Conservation (phyloP, 2,888 invertebrate genomes). For the Caenorhabditis sulstoni region DNA sequence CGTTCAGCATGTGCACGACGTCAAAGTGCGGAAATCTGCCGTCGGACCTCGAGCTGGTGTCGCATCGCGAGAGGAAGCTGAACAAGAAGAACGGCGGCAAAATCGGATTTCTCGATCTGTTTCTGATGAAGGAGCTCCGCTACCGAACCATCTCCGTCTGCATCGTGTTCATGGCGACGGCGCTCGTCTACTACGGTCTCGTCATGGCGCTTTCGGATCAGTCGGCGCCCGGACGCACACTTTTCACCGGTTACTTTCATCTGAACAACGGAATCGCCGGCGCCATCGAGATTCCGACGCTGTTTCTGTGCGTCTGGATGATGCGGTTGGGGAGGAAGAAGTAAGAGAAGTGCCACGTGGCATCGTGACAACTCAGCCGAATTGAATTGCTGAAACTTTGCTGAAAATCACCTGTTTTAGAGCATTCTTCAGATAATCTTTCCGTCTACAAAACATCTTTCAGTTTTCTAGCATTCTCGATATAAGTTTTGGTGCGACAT, state of each 20-base stretch:
- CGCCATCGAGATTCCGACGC: conserved; percentile 79
- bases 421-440: too few relatives aligned
- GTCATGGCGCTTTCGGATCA: conserved; percentile 80
- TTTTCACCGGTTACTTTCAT: conserved; percentile 80
- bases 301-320: conserved; percentile 78
- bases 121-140: conserved; percentile 65
- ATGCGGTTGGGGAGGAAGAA: conserved; percentile 77
- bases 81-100: conserved; percentile 67
- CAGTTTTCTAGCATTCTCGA: too few relatives aligned
- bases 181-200: conserved; percentile 80
- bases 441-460: too few relatives aligned
- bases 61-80: conserved; percentile 76
- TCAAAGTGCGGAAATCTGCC: conserved; percentile 77
- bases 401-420: too few relatives aligned
- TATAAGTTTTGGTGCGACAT: too few relatives aligned
- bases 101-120: conserved; percentile 62
- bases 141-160: conserved; percentile 77
- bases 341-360: conserved; percentile 28
- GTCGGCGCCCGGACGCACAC: conserved; percentile 78
- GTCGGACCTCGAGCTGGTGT: conserved; percentile 78
- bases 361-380: too few relatives aligned
- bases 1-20: conserved; percentile 77
- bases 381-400: too few relatives aligned
- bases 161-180: conserved; percentile 80
- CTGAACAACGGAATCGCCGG: conserved; percentile 80